Evolutionary conservation across 2,113 vertebrate genomes (phyloP), one percentile per base, ranked within the genome.

Genomic region (Corythaeola cristata): DNA sequence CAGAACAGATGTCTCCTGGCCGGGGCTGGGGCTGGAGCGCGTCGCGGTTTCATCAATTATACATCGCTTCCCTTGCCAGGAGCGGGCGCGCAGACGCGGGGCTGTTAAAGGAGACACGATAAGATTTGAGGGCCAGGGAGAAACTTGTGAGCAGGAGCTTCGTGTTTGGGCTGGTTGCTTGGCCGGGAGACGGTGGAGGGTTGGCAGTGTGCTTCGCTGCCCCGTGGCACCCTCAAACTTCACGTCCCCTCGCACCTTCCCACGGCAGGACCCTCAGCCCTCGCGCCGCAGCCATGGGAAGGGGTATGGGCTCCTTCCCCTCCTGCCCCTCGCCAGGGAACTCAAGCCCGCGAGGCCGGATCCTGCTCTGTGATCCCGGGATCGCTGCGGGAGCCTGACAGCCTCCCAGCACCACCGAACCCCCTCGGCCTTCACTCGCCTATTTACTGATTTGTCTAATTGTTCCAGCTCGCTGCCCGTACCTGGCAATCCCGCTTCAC

Each of bases 31-130:
- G 94, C 97, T 89, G 80, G 71, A 95, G 97, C 97, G 80, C 97
- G 47, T 95, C 93, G 62, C 91, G 96, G 50, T 85, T 82, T 76
- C 97, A 98, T 98, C 98, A 96, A 97, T 98, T 98, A 98, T 97
- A 92, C 77, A 98, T 96, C 55, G 20, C 85, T 88, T 90, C 90
- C 97, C 96, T 94, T 85, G 56, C 96, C 79, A 5, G 15, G 66
- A 78, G 93, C 95, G 41, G 96, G 91, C 39, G 2, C 96, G 96
- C 67, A 1, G 32, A 62, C 69, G 3, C 0, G 9, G 88, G 56
- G 8, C 35, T n/a, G 92, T 4, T 62, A 30, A 84, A 75, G 63
- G 90, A 94, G 85, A 37, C 52, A 3, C 2, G 0, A 5, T 39
- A 85, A 72, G 90, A 27, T 35, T 21, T 3, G 60, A 83, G 60